phyloP scores from a whole-genome alignment of 2,797 vertebrate genomes.

The Clarias laeviceps region DNA sequence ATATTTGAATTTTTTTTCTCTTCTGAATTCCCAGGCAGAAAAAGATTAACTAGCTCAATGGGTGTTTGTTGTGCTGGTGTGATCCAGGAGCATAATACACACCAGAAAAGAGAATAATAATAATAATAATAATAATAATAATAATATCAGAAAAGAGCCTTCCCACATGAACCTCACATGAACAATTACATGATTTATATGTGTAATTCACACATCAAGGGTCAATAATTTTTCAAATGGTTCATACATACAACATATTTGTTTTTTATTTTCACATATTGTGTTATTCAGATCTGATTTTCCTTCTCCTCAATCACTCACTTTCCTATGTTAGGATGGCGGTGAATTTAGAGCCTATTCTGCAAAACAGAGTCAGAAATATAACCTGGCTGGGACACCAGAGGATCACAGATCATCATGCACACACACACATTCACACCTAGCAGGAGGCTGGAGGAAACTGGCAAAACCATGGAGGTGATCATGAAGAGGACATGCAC shows the following conservation, averaged over 20 bases:
- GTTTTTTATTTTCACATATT: background rate
- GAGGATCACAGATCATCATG: background rate
- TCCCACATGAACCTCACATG: background rate
- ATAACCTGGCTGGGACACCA: background rate
- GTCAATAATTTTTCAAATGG: background rate
- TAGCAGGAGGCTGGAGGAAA: background rate
- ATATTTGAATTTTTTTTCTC: background rate
- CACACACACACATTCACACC: background rate
- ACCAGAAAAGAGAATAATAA: background rate
- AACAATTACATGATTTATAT: background rate
- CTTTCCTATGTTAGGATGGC: background rate
- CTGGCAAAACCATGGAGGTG: background rate
- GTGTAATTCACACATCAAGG: background rate
- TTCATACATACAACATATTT: background rate
- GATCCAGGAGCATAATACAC: background rate
- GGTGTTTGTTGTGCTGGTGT: background rate
- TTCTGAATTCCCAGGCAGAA: constrained; percentile 18
- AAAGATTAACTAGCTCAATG: background rate
- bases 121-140: no score
- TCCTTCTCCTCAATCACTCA: background rate
- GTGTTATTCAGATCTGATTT: background rate
- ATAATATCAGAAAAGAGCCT: no score
- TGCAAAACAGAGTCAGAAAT: background rate
- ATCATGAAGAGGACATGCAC: background rate
- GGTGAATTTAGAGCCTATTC: no score